These are phyloP conservation scores for Anableps anableps DNA, from an alignment of 2,797 vertebrate genomes.

Conservation along the genomic window DNA sequence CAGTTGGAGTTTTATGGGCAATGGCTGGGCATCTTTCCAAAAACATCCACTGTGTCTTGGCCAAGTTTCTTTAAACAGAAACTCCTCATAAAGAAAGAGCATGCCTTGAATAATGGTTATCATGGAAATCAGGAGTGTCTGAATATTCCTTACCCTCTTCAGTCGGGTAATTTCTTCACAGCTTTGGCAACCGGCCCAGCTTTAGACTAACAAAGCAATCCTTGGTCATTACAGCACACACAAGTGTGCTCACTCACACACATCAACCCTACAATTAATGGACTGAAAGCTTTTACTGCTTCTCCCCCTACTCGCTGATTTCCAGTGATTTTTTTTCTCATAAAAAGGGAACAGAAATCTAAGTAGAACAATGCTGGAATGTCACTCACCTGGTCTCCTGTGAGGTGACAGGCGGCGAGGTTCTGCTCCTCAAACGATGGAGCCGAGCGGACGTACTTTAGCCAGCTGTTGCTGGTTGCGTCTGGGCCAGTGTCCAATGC, in stretches of 20 bases:
- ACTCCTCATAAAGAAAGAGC: slow-evolving; percentile 47
- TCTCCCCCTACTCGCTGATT: neutral
- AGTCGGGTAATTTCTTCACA: slow-evolving; percentile 67
- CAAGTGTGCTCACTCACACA: slow-evolving; percentile 19
- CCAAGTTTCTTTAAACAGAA: slow-evolving; percentile 30
- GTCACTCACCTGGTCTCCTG: slow-evolving; percentile 90
- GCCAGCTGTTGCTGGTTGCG: slow-evolving; percentile 85
- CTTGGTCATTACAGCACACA: slow-evolving; percentile 51
- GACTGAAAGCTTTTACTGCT: slow-evolving; percentile 24
- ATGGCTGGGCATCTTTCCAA: slow-evolving; percentile 59
- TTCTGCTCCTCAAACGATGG: slow-evolving; percentile 93
- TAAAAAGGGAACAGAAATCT: slow-evolving; percentile 2
- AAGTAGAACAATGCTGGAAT: slow-evolving; percentile 14
- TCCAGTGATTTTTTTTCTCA: neutral
- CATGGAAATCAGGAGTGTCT: slow-evolving; percentile 52
- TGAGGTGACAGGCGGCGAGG: slow-evolving; percentile 87
- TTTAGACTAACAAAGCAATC: slow-evolving; percentile 64
- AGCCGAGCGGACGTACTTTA: slow-evolving; percentile 92
- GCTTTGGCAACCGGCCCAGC: slow-evolving; percentile 56
- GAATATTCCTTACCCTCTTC: slow-evolving; percentile 60
- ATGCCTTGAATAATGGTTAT: slow-evolving; percentile 43
- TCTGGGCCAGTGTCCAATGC: slow-evolving; percentile 82
- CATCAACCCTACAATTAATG: slow-evolving; percentile 9
- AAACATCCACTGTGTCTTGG: slow-evolving; percentile 32
- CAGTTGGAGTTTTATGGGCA: slow-evolving; percentile 62